Percentiles rank a stretch among this genome's conserved stretches.
These are phyloP conservation scores for Carpatolechia fugitivella DNA, from an alignment of 2,888 invertebrate species.

Conservation along the genomic window DNA sequence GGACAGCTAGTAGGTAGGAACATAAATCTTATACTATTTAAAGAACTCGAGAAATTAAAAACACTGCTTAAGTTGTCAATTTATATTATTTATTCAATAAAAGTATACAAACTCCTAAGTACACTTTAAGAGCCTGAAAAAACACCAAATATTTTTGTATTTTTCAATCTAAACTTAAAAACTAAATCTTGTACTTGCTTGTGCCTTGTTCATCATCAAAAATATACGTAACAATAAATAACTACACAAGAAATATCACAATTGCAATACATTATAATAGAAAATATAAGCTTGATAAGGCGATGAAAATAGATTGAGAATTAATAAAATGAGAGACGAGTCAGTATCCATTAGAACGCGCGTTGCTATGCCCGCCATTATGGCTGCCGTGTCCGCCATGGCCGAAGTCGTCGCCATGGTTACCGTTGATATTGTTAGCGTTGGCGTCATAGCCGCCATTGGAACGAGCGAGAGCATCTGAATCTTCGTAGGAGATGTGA, in stretches of 20 bases:
- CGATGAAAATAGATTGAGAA: conserved; percentile 5
- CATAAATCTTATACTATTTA: no score
- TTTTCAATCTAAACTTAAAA: conserved; percentile 26
- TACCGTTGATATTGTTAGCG: conserved; percentile 42
- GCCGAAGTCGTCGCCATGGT: conserved; percentile 40
- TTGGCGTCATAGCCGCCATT: conserved; percentile 56
- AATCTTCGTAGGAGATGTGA: conserved; percentile 82
- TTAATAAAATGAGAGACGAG: conserved; percentile 17
- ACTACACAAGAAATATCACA: conserved; percentile 22
- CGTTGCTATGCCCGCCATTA: no score
- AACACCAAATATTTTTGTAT: conserved; percentile 17
- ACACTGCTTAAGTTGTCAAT: no score
- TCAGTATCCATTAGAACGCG: conserved; percentile 20
- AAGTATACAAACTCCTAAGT: background rate
- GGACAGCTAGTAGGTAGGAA: no score
- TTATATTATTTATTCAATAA: no score
- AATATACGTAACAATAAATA: conserved; percentile 22
- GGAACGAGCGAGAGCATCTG: conserved; percentile 49
- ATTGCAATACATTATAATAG: background rate
- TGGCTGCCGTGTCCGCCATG: conserved; percentile 28
- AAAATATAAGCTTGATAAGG: background rate
- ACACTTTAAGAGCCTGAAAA: background rate
- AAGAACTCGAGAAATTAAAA: no score
- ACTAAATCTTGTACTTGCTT: conserved; percentile 27
- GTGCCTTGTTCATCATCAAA: conserved; percentile 21